Base-by-base conservation (phyloP, 2,888 invertebrate genomes). In the Lithosia quadra region DNA sequence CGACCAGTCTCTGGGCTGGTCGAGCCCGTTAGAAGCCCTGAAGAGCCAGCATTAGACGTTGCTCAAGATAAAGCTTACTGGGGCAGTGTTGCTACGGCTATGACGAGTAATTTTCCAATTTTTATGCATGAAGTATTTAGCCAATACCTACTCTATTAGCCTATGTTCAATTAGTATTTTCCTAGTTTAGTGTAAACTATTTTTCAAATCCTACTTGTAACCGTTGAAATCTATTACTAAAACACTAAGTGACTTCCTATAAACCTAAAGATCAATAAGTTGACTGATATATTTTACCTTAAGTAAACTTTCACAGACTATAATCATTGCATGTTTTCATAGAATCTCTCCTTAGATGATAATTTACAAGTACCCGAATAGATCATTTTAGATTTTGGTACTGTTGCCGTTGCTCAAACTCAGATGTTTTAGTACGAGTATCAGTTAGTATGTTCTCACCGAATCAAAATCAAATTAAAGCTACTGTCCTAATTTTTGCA, bases 1-100 rank as follows among this genome's bases (percentile, higher is more conserved):
- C 92, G 96, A 80, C 93, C 95, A 58, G 92, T 95, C 74, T 95
- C 95, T 39, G 95, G 95, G 66, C 89, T 95, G 80, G 90, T 95
- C 78, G 95, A 95, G 78, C 94, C 93, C 11, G 91, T 90, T 58
- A 84, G 95, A 65, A 93, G 93, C 69, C 95, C 95, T 53, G 95
- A 95, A 70, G 95, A 95, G 76, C 93, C 91, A 67, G 92, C 93
- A 33, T 84, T 93, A 80, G 95, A 95, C 90, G 95, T 95, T 79
- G 95, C 95, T 3, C 94, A 94, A 84, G 95, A 95, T 83, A 95
- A 93, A 85, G 90, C 94, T 58, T 94, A 91, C 83, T 95, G 95
- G 94, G 95, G 94, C 79, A 95, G 90, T 87, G 90, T 91, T 73
- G 90, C 92, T 66, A 88, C 88, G 21, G 87, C 92, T 63, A 93